phyloP scores from a whole-genome alignment of 2,797 vertebrate genomes.

The Mareca penelope region DNA sequence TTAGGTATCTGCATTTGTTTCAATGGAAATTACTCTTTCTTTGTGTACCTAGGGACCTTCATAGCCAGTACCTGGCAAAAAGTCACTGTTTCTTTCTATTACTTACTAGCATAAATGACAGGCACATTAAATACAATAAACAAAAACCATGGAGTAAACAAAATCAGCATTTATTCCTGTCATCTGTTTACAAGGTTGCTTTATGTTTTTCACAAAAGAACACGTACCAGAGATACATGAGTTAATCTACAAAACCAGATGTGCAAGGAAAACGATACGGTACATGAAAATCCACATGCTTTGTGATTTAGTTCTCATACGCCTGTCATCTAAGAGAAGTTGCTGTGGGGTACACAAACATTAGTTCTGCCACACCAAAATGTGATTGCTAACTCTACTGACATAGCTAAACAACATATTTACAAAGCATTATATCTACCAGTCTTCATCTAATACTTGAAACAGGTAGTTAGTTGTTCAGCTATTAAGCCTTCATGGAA shows the following conservation, averaged over 20 bases:
- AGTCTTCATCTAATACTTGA: slow-evolving; percentile 34
- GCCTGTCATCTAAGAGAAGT: not conserved
- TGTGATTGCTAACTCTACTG: not conserved
- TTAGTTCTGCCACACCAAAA: not conserved
- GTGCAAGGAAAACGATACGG: slow-evolving; percentile 8
- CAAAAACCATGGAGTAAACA: slow-evolving; percentile 59
- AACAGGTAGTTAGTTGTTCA: slow-evolving; percentile 78
- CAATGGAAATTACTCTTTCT: not conserved
- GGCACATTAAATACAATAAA: slow-evolving; percentile 34
- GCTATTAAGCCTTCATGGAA: slow-evolving; percentile 87
- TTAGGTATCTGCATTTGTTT: not conserved
- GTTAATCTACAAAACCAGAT: slow-evolving; percentile 21
- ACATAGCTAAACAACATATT: not conserved
- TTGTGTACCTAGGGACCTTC: not conserved
- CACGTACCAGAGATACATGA: not conserved
- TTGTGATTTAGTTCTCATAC: not conserved
- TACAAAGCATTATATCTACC: not conserved
- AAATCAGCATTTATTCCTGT: slow-evolving; percentile 71
- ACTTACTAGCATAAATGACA: not conserved
- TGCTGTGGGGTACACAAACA: not conserved
- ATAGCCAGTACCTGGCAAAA: not conserved
- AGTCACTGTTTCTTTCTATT: not conserved
- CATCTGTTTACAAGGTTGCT: slow-evolving; percentile 38
- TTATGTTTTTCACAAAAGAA: slow-evolving; percentile 47
- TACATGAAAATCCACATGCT: not conserved